Evolutionary conservation across 2,113 vertebrate species (phyloP).

Genomic region (Myotis lucifugus): DNA sequence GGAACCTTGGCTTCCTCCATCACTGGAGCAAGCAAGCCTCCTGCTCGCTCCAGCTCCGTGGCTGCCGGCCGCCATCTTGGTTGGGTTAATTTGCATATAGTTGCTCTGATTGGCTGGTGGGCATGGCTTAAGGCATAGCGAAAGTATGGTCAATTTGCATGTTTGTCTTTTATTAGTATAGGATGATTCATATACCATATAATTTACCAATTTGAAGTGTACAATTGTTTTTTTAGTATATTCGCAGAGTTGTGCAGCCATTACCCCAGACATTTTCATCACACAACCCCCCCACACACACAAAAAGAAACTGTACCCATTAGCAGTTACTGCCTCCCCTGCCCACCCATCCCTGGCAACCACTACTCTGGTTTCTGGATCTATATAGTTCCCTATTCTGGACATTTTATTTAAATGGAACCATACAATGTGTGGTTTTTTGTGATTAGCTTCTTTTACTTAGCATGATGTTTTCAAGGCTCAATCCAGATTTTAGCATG

Average conservation of each 20-base stretch:
- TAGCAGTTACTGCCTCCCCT: background rate
- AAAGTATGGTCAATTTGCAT: no score
- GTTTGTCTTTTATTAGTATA: no score
- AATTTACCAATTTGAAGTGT: background rate
- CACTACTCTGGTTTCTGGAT: constrained; percentile 29
- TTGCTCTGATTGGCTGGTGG: no score
- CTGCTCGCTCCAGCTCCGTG: no score
- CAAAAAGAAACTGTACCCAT: background rate
- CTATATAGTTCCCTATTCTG: background rate
- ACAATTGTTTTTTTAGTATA: constrained; percentile 15
- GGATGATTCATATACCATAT: background rate
- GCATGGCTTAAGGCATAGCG: no score
- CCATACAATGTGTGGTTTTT: background rate
- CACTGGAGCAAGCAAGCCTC: no score
- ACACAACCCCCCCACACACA: background rate
- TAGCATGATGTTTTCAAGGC: background rate
- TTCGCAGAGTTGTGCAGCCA: background rate
- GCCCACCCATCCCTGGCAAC: background rate
- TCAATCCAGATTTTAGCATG: background rate
- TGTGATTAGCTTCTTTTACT: background rate
- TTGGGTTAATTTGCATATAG: no score
- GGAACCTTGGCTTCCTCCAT: no score
- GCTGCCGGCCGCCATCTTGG: no score
- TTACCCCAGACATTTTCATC: constrained; percentile 25
- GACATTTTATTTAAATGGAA: background rate